These are phyloP conservation scores for silkworm (Bombyx mori) DNA, from an alignment of 1,140 invertebrate genomes.

Conservation along the genomic window ASM3026992v2 NC_085117.1:19914501-19915000, in stretches of 20 bases:
- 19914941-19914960: not conserved
- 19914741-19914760: not conserved
- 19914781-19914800: not conserved
- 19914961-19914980: not conserved
- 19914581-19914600: too few species aligned
- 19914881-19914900: not conserved
- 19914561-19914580: too few species aligned
- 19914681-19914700: conserved; percentile 27
- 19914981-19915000: not conserved
- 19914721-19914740: conserved; percentile 11
- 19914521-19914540: too few species aligned
- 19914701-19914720: conserved; percentile 21
- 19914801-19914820: not conserved
- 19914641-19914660: not conserved
- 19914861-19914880: not conserved
- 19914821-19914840: not conserved
- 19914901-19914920: too few species aligned
- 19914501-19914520: too few species aligned
- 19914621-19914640: not conserved
- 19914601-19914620: too few species aligned
- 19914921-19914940: not conserved
- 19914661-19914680: conserved; percentile 45
- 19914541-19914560: too few species aligned
- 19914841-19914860: not conserved
- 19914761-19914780: not conserved